Base-by-base conservation (phyloP, 2,113 vertebrate species). In the Cromileptes altivelis region DNA sequence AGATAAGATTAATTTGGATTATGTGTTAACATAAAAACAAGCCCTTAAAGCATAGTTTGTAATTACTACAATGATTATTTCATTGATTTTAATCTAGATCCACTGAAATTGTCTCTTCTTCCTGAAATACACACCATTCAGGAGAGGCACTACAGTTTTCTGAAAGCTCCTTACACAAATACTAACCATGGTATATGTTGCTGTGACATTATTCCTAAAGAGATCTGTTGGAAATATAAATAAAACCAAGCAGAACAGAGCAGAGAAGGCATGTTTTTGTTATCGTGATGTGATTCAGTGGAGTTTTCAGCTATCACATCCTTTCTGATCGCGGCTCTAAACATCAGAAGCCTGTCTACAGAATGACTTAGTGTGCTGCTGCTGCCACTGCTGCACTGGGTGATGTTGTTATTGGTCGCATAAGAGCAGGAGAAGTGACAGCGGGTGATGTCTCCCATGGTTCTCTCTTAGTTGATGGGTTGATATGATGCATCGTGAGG, bases 381-480 rank as follows among this genome's bases (percentile, higher is more conserved):
- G 33, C 33, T 37, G 33, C 33, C 12, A 75, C 88, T 55, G 81
- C 75, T 84, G 33, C 80, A 75, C 82, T 33, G 57, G 65, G 85
- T 80, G 72, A 89, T 80, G 82, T 73, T 85, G 83, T 87, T 84
- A 40, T 69, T 71, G 87, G 60, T 74, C 6, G 61, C 70, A 81
- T 78, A 60, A 89, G 78, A 88, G 84, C 84, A 21, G 67, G 27
- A 80, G 70, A 53, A 79, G 67, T 75, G 89, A 78, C 86, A 75
- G 89, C 55, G 56, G 89, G 78, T 65, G 88, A 85, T 30, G 75
- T 83, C 81, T 88, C 88, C 72, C 75, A 8, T 49, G 65, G 84
- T 70, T 85, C 53, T 27, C 64, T 7, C 37, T 67, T 62, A 53
- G 78, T 79, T n/a, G 33, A 68, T 65, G 70, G 13, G 58, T 75